Evolutionary conservation across 2,797 vertebrate genomes (phyloP), one percentile per base, ranked within the genome.

Genomic region (Oryzias dopingdopingensis): DNA sequence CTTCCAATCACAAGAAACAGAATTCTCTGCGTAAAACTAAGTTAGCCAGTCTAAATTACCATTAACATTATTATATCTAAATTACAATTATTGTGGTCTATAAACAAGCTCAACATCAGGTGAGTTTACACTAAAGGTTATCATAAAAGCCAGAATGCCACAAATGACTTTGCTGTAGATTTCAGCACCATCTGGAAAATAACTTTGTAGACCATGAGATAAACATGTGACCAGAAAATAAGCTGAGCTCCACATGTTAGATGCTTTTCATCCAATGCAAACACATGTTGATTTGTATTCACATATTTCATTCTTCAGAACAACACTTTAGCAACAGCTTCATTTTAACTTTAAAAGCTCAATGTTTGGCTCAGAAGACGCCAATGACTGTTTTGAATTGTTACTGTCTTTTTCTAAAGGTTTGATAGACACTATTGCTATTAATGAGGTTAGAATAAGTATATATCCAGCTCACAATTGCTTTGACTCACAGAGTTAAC

Each of bases 121-220:
- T 56, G 22, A 29, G 55, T 29, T 42, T 17, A 52, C 26, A 17
- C 20, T 18, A n/a, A 37, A 5, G 22, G 17, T 51, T 10, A 6
- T 2, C 5, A 29, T 32, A 32, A 32, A 32, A 32, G 18, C 20
- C 41, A 61, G 29, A 14, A 12, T 60, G 26, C 4, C 2, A 6
- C 1, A 0, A 26, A 47, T 53, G 67, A 29, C 72, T 73, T 75
- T 57, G 67, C 64, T 47, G 59, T 46, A 43, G 49, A 52, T 63
- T 44, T 72, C 49, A 53, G 59, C 24, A 18, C 55, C 82, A 86
- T 85, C 84, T 89, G 84, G 70, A 71, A 50, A 87, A 80, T 20
- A 55, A 68, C 48, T 86, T 59, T 65, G 24, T 46, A 40, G 62
- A 62, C 41, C 23, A 57, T 49, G 71, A 71, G 61, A 68, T 70